Evolutionary conservation across 2,797 vertebrate species (phyloP).

Genomic region (Microchirus variegatus): DNA sequence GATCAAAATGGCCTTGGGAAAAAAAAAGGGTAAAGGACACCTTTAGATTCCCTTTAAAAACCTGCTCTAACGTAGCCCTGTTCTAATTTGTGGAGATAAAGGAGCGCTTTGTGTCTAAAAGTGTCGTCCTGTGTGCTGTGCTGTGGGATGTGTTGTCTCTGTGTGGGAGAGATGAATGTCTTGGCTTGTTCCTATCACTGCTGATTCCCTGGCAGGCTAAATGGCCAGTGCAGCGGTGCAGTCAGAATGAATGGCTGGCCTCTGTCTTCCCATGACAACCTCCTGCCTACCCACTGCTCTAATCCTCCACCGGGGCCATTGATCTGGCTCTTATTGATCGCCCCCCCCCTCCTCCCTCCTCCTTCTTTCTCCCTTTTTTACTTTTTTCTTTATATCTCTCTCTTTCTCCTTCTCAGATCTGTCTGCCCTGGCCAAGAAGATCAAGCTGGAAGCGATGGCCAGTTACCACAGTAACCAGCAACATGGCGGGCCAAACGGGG

Average conservation of each 20-base stretch:
- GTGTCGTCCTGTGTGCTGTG: conserved; percentile 40
- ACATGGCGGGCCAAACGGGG: conserved; percentile 89
- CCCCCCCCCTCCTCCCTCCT: conserved; percentile 41
- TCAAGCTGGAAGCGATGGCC: conserved; percentile 97
- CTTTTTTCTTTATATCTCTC: conserved; percentile 28
- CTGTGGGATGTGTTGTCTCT: conserved; percentile 68
- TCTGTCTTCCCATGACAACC: conserved; percentile 78
- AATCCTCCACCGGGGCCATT: conserved; percentile 76
- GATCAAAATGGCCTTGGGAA: no score
- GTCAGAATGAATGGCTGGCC: conserved; percentile 74
- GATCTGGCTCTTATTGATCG: conserved; percentile 77
- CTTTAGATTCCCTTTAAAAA: no score
- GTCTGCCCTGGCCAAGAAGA: conserved; percentile 93
- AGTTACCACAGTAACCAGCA: conserved; percentile 93
- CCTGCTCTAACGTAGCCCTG: no score
- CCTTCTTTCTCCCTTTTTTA: conserved; percentile 16
- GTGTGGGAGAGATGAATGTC: conserved; percentile 80
- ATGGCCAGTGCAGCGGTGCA: conserved; percentile 74
- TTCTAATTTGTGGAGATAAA: conserved; percentile 43
- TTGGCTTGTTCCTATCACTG: conserved; percentile 73
- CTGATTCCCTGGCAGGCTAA: conserved; percentile 77
- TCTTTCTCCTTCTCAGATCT: conserved; percentile 60
- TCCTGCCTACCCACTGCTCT: conserved; percentile 74
- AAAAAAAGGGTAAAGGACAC: no score
- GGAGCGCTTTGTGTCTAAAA: conserved; percentile 36